Evolutionary conservation across 2,113 vertebrate genomes (phyloP), one percentile per base, ranked within the genome.

Genomic region (Dissostichus mawsoni): DNA sequence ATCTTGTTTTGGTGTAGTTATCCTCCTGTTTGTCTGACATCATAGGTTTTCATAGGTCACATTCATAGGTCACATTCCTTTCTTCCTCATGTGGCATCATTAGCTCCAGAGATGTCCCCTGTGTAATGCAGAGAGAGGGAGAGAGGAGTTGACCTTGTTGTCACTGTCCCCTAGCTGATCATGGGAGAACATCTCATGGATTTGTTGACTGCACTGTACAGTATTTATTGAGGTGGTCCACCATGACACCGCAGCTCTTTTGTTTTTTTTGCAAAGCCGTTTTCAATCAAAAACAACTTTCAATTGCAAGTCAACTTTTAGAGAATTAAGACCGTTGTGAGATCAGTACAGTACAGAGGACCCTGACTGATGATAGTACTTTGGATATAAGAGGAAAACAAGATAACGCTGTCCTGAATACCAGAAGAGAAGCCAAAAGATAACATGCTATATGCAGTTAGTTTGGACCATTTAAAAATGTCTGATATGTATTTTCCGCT

Each of bases 81-180:
- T 90, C 75, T 90, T 92, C 76, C 90, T 90, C 92, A 75, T 81
- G 87, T 92, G 92, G 87, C 87, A 82, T 94, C 90, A 93, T 94
- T 93, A 94, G 73, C 80, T 82, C 69, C 44, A 53, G 41, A 74
- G 45, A 76, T 66, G 81, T 92, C 88, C 84, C 92, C 36, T 17
- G 87, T 83, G 94, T 69, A 48, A 79, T 17, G 52, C 61, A 73
- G 14, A 62, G 41, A 71, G 63, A 69, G 67, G 36, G 71, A 84
- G 81, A 29, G 73, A 57, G 20, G 57, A 81, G 73, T 71, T 88
- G 78, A 86, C 80, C 80, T 82, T 51, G 47, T 81, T 74, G 79
- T 90, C 77, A 69, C 69, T 78, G 79, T 89, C 84, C 86, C 89
- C 81, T 44, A 52, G 89, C 84, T 83, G 57, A 80, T 56, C 17